Evolutionary conservation across 1,140 invertebrate species (phyloP).

Genomic region (Drosophila navojoa): DNA sequence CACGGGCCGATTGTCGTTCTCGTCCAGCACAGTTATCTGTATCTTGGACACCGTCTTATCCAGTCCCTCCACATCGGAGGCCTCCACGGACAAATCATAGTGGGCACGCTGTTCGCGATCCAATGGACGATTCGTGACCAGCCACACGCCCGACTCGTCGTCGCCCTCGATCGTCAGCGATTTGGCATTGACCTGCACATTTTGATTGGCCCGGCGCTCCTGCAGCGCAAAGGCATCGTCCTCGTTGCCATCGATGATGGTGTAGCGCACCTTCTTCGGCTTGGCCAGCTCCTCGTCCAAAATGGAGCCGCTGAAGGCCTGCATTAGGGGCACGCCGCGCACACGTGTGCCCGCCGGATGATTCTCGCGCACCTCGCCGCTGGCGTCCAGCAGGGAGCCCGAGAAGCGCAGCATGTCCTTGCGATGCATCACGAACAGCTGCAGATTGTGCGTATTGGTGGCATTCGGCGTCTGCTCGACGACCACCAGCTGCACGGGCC

Average conservation of each 20-base stretch:
- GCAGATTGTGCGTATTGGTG: slow-evolving; percentile 91
- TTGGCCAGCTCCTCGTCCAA: slow-evolving; percentile 84
- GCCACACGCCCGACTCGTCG: slow-evolving; percentile 86
- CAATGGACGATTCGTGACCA: slow-evolving; percentile 89
- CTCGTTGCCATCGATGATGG: slow-evolving; percentile 90
- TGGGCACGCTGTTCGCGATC: slow-evolving; percentile 89
- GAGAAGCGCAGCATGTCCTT: slow-evolving; percentile 91
- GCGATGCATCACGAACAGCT: slow-evolving; percentile 92
- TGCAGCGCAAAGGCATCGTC: slow-evolving; percentile 89
- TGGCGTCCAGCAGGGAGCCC: slow-evolving; percentile 85
- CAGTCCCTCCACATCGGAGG: slow-evolving; percentile 89
- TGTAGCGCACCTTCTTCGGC: slow-evolving; percentile 89
- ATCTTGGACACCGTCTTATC: slow-evolving; percentile 90
- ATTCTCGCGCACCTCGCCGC: slow-evolving; percentile 91
- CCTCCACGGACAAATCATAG: slow-evolving; percentile 90
- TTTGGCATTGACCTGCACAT: slow-evolving; percentile 85
- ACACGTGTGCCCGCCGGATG: slow-evolving; percentile 88
- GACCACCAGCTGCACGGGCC: slow-evolving; percentile 91
- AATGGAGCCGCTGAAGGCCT: slow-evolving; percentile 84
- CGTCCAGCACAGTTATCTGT: slow-evolving; percentile 90
- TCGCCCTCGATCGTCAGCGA: slow-evolving; percentile 83
- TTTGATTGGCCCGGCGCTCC: slow-evolving; percentile 85
- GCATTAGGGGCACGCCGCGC: slow-evolving; percentile 87
- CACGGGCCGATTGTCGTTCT: slow-evolving; percentile 95
- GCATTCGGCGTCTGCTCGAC: slow-evolving; percentile 91